phyloP scores from a whole-genome alignment of 2,888 invertebrate genomes.

The Deroplatys truncata region DNA sequence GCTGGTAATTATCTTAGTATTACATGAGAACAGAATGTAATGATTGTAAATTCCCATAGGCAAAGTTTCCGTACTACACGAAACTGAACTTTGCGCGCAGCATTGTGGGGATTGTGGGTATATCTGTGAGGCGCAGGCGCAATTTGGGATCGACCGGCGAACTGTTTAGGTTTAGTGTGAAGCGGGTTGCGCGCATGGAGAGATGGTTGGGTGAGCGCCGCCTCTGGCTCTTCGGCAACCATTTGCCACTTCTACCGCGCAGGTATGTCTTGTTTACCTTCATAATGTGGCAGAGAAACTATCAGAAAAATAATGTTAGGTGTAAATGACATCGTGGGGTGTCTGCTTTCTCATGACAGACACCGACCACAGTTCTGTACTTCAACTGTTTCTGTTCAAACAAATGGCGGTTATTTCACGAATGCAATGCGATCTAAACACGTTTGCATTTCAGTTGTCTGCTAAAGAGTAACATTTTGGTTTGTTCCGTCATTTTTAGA shows the following conservation, averaged over 20 bases:
- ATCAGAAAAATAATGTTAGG: background rate
- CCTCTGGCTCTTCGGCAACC: slow-evolving; percentile 87
- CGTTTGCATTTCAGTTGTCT: background rate
- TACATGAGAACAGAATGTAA: no score
- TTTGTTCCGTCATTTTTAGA: no score
- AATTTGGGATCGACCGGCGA: background rate
- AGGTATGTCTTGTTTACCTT: slow-evolving; percentile 53
- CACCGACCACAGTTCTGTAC: background rate
- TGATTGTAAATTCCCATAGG: no score
- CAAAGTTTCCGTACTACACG: no score
- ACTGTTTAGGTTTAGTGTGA: background rate
- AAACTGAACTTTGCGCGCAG: no score
- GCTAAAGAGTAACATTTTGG: background rate
- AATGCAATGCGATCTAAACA: background rate
- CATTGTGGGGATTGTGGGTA: background rate
- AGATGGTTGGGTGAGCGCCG: slow-evolving; percentile 90
- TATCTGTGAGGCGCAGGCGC: background rate
- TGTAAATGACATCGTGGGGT: background rate
- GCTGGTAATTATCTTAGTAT: no score
- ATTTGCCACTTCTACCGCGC: slow-evolving; percentile 77
- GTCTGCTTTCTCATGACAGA: background rate
- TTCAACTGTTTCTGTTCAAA: background rate
- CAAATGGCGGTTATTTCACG: background rate
- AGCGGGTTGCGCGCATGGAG: slow-evolving; percentile 59
- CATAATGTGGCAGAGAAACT: background rate